A percentile compares a stretch with the other conserved stretches of the same genome.
Evolutionary conservation across 1,140 invertebrate species (phyloP).

Genomic region (Drosophila ercepeae): DNA sequence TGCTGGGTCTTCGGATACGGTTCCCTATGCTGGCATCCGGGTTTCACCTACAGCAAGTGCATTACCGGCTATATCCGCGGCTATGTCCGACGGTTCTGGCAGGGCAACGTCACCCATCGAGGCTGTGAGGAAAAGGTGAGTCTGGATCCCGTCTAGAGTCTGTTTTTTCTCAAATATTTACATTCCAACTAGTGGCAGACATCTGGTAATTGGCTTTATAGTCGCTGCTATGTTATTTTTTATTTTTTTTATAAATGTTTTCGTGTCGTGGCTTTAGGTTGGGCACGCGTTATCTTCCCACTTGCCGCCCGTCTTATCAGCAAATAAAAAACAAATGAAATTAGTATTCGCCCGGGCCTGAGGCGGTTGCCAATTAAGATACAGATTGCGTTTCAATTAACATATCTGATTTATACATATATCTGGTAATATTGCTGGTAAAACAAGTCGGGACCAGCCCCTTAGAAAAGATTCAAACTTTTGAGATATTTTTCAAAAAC

Average conservation of each 20-base stretch:
- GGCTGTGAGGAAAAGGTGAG: constrained; percentile 91
- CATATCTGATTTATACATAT: constrained; percentile 37
- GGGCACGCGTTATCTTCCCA: constrained; percentile 56
- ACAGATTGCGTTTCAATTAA: constrained; percentile 47
- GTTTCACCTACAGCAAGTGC: constrained; percentile 90
- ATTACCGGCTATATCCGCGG: constrained; percentile 88
- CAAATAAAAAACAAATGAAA: constrained; percentile 42
- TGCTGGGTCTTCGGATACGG: constrained; percentile 95
- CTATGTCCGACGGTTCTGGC: constrained; percentile 92
- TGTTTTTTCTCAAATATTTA: constrained; percentile 13
- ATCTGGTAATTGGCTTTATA: constrained; percentile 36
- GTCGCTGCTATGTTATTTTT: no score
- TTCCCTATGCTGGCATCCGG: constrained; percentile 94
- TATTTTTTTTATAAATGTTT: constrained; percentile 36
- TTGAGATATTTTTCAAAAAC: constrained; percentile 3
- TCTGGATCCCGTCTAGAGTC: constrained; percentile 13
- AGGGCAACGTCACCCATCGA: constrained; percentile 92
- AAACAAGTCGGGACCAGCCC: constrained; percentile 34
- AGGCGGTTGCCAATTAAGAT: constrained; percentile 40
- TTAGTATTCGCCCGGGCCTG: constrained; percentile 27
- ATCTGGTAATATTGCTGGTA: no score
- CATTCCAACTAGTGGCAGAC: constrained; percentile 5
- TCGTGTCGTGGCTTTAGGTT: constrained; percentile 9
- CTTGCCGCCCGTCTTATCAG: constrained; percentile 2
- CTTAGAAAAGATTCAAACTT: constrained; percentile 2